These are phyloP conservation scores for Nansenia antarctica DNA, from an alignment of 2,113 vertebrate genomes.

Conservation along the genomic window DNA sequence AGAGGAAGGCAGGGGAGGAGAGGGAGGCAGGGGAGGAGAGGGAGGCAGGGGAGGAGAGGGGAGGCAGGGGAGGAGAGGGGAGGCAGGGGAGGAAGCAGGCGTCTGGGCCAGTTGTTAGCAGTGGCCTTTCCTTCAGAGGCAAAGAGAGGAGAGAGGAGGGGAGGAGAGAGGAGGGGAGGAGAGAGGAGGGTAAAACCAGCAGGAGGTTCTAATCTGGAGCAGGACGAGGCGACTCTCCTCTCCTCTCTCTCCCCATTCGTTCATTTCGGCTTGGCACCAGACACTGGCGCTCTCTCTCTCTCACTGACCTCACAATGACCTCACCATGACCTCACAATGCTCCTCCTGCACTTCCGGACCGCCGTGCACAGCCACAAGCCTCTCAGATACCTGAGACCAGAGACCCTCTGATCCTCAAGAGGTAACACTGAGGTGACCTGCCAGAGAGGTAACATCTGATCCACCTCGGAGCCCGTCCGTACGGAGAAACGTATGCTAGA, in stretches of 20 bases:
- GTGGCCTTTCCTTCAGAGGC: not conserved
- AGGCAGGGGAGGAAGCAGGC: conserved; percentile 6
- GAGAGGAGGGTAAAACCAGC: conserved; percentile 40
- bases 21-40: conserved; percentile 7
- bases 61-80: conserved; percentile 17
- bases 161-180: not conserved
- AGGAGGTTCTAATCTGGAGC: conserved; percentile 44
- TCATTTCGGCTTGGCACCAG: conserved; percentile 65
- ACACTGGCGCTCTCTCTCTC: conserved; percentile 9
- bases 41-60: not conserved
- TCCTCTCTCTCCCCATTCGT: conserved; percentile 49
- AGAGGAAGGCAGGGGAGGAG: conserved; percentile 21
- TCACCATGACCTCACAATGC: conserved; percentile 25
- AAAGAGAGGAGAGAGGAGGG: not conserved
- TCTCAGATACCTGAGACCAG: conserved; percentile 24
- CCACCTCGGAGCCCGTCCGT: too few relatives aligned
- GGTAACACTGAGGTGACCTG: too few relatives aligned
- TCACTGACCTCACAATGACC: conserved; percentile 27
- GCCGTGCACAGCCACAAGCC: conserved; percentile 3
- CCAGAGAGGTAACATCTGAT: too few relatives aligned
- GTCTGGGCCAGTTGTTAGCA: not conserved
- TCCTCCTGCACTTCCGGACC: conserved; percentile 4
- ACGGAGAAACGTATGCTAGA: too few relatives aligned
- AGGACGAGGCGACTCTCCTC: conserved; percentile 49
- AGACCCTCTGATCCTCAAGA: not conserved